phyloP scores from a whole-genome alignment of 2,797 vertebrate genomes.

The Brachyrhaphis roseni region DNA sequence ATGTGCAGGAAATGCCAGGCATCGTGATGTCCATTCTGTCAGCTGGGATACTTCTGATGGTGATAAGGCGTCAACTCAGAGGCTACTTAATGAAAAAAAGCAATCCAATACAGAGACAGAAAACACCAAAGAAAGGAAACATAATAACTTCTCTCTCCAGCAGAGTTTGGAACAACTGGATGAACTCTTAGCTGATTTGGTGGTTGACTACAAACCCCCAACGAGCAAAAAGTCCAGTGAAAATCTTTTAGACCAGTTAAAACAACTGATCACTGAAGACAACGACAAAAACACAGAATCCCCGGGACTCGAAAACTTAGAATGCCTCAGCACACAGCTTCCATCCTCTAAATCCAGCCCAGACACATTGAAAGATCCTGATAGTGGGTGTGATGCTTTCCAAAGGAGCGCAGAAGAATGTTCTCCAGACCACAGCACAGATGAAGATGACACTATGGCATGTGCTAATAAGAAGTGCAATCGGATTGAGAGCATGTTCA shows the following conservation, averaged over 20 bases:
- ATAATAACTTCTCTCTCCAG: slow-evolving; percentile 85
- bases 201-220: slow-evolving; percentile 92
- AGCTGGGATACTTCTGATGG: slow-evolving; percentile 82
- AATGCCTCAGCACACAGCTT: slow-evolving; percentile 83
- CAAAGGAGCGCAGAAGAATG: slow-evolving; percentile 85
- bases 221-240: slow-evolving; percentile 79
- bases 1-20: slow-evolving; percentile 79
- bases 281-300: slow-evolving; percentile 67
- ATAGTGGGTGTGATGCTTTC: slow-evolving; percentile 80
- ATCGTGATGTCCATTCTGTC: slow-evolving; percentile 78
- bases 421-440: slow-evolving; percentile 89
- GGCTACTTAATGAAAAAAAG: slow-evolving; percentile 58
- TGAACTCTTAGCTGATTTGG: slow-evolving; percentile 92
- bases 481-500: slow-evolving; percentile 93
- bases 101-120: slow-evolving; percentile 46
- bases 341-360: slow-evolving; percentile 82
- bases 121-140: slow-evolving; percentile 80
- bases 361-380: slow-evolving; percentile 78
- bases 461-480: slow-evolving; percentile 94
- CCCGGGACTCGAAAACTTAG: slow-evolving; percentile 68
- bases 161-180: slow-evolving; percentile 95
- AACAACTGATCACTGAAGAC: slow-evolving; percentile 85
- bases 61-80: slow-evolving; percentile 60
- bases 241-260: slow-evolving; percentile 87
- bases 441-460: slow-evolving; percentile 94